Conservation (phyloP, 2,113 vertebrate species). For the Cinclus cinclus region DNA sequence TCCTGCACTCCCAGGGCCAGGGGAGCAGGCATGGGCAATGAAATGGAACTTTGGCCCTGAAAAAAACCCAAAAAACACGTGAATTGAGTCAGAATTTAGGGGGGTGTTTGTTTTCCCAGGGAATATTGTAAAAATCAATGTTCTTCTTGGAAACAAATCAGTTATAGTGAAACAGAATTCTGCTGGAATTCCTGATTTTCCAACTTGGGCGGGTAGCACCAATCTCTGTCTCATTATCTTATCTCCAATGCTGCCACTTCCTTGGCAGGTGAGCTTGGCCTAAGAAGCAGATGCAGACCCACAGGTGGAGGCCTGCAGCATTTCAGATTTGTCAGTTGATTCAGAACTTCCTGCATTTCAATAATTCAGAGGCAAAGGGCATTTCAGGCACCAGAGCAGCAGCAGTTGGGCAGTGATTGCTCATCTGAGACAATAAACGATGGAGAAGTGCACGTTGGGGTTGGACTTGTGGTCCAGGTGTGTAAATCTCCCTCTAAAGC, state of each 20-base stretch:
- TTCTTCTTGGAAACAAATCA: background rate
- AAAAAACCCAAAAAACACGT: background rate
- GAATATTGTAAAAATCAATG: background rate
- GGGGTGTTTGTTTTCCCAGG: background rate
- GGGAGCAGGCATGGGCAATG: background rate
- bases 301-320: background rate
- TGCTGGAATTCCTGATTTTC: background rate
- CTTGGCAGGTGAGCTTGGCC: background rate
- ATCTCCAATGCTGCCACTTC: background rate
- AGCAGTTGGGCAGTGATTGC: background rate
- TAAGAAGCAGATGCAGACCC: rapidly evolving
- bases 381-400: background rate
- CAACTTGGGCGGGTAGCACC: too few species aligned
- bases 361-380: background rate
- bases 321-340: background rate
- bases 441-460: background rate
- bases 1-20: background rate
- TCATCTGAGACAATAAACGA: constrained; percentile 3
- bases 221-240: background rate
- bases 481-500: background rate
- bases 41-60: background rate
- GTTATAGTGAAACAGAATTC: rapidly evolving
- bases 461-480: background rate
- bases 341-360: background rate
- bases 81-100: background rate